Evolutionary conservation across 1,140 invertebrate genomes (phyloP).

Genomic region (Drosophila ficusphila): DNA sequence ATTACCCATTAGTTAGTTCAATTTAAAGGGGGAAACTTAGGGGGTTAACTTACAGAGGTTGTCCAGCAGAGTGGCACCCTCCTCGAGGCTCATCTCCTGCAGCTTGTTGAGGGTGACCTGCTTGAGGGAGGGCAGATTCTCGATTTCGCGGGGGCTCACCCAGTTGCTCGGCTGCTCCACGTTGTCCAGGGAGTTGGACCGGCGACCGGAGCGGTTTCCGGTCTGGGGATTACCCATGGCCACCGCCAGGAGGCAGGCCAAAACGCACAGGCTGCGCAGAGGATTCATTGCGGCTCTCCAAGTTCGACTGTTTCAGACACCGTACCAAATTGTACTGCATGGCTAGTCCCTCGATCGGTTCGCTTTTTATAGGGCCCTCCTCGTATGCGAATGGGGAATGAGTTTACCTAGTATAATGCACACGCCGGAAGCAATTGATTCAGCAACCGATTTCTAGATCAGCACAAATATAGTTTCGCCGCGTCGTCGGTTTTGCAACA

Average conservation of each 20-base stretch:
- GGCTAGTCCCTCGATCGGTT: neutral
- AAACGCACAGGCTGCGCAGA: conserved; percentile 59
- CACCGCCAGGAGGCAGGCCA: conserved; percentile 63
- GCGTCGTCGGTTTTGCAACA: conserved; percentile 4
- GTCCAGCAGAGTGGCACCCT: conserved; percentile 64
- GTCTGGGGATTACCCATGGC: conserved; percentile 27
- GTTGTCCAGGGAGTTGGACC: conserved; percentile 48
- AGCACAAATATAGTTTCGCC: conserved; percentile 4
- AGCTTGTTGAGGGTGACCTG: conserved; percentile 65
- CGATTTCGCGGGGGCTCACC: conserved; percentile 58
- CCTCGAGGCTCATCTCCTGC: conserved; percentile 68
- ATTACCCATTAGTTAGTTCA: too few species aligned
- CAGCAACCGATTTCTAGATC: conserved; percentile 6
- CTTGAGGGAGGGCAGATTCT: conserved; percentile 64
- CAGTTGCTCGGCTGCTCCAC: conserved; percentile 69
- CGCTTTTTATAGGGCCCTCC: conserved; percentile 54
- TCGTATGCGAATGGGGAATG: too few species aligned
- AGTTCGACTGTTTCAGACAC: conserved; percentile 39
- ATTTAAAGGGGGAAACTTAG: too few species aligned
- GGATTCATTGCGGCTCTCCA: conserved; percentile 61
- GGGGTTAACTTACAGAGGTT: conserved; percentile 76
- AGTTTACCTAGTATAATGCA: conserved; percentile 15
- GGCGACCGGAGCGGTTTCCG: neutral
- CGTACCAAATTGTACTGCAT: conserved; percentile 62
- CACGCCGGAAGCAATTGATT: conserved; percentile 47